Evolutionary conservation across 30 jellyfish, hydroid and myxozoan species (phyloP), one percentile per base, ranked within the genome.

Genomic region (Morbakka virulenta): DNA sequence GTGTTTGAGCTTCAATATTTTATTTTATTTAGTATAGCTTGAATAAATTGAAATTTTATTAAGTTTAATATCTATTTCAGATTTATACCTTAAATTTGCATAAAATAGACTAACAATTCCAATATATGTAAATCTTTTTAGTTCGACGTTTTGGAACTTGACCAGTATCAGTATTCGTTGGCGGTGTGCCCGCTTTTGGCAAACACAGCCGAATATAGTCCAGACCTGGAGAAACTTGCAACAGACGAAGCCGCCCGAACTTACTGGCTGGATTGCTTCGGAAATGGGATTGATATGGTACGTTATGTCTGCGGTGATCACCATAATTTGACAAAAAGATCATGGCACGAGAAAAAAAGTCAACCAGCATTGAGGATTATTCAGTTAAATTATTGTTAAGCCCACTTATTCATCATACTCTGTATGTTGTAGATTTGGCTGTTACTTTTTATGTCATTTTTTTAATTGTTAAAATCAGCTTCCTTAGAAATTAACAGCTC

Each of bases 121-220:
- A 17, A 17, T 62, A 28, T 0, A 0, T n/a, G n/a, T n/a, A n/a
- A n/a, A n/a, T n/a, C 28, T 67, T 33, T 65, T 29, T 72, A 91
- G 98, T 91, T 68, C 66, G 98, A 76, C 35, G 95, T 80, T 12
- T 75, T 92, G 28, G 96, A 92, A 41, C 62, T 92, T 81, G 98
- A 92, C 75, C 89, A 72, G 36, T 27, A 84, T 71, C 74, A 85
- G 67, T 52, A 70, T 50, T 85, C 96, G 24, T 61, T 83, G 35
- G 96, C 78, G 26, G 82, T 89, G 1, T 92, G 98, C 51, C 98
- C 98, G 1, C 69, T 85, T 77, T 66, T 92, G 53, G 71, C 28
- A 57, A 57, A 74, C 50, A 89, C 80, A 2, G 64, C 48, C 35
- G 47, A 69, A 27, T 85, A 85, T 62, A 68, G 85, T 48, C 96